Evolutionary conservation across 2,113 vertebrate species (phyloP).

Genomic region (Centropristis striata): DNA sequence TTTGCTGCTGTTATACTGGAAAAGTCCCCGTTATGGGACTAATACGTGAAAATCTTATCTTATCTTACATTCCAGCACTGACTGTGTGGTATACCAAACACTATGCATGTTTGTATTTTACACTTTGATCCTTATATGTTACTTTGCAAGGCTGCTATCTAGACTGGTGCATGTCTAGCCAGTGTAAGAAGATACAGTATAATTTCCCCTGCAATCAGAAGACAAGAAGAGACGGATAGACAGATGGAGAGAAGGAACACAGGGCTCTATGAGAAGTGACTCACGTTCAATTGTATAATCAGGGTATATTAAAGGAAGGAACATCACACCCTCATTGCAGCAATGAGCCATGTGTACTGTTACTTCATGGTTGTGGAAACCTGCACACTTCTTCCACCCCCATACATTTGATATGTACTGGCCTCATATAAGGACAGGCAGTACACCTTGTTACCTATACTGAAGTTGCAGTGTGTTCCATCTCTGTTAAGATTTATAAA

Average conservation of each 20-base stretch:
- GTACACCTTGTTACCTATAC: neutral
- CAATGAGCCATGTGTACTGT: slow-evolving; percentile 56
- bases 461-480: neutral
- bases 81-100: slow-evolving; percentile 7
- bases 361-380: slow-evolving; percentile 55
- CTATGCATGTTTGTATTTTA: slow-evolving; percentile 10
- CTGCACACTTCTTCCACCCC: slow-evolving; percentile 40
- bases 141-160: neutral
- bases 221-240: slow-evolving; percentile 53
- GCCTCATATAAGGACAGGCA: slow-evolving; percentile 21
- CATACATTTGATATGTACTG: slow-evolving; percentile 7
- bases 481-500: neutral
- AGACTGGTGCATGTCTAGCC: neutral
- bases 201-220: slow-evolving; percentile 39
- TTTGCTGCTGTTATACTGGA: no score
- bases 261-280: slow-evolving; percentile 69
- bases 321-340: slow-evolving; percentile 79
- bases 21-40: no score
- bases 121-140: slow-evolving; percentile 3
- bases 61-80: no score
- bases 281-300: slow-evolving; percentile 80
- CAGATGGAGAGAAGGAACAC: slow-evolving; percentile 74
- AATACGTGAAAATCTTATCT: no score
- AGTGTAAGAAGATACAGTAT: neutral
- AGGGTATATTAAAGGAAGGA: slow-evolving; percentile 78